These are phyloP conservation scores for Porites australiensis DNA, from an alignment of 64 coral and sea anemone genomes.

Conservation along the genomic window DNA sequence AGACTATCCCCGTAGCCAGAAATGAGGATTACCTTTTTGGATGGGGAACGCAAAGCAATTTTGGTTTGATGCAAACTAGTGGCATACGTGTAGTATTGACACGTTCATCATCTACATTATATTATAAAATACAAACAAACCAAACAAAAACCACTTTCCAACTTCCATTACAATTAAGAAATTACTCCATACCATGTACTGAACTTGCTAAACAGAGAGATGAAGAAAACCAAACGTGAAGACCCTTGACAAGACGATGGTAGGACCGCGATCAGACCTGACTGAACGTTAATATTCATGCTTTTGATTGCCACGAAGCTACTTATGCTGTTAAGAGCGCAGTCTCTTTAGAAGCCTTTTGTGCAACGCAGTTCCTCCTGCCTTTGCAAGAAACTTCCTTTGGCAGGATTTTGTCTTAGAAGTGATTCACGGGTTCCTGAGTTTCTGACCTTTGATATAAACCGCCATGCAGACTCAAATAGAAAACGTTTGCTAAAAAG, in stretches of 20 bases:
- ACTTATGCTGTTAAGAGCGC: background rate
- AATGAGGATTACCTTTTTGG: background rate
- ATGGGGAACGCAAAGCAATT: constrained; percentile 4
- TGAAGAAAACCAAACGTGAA: background rate
- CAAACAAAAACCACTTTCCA: background rate
- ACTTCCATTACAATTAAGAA: background rate
- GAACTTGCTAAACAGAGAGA: constrained; percentile 11
- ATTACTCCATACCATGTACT: constrained; percentile 13
- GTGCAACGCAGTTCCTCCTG: background rate
- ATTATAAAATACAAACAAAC: constrained; percentile 5
- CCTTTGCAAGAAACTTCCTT: background rate
- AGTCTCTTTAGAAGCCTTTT: constrained; percentile 1
- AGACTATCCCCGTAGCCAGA: background rate
- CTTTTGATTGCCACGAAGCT: constrained; percentile 11
- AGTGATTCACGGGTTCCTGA: background rate
- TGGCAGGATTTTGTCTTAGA: background rate
- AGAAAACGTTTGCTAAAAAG: background rate
- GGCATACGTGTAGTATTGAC: constrained; percentile 6
- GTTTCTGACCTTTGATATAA: constrained; percentile 1
- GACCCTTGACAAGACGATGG: constrained; percentile 7
- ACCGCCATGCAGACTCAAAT: background rate
- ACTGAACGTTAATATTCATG: constrained; percentile 4
- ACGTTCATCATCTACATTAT: constrained; percentile 7
- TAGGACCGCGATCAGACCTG: background rate
- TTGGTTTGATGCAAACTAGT: constrained; percentile 13